Conservation (phyloP, 1,140 invertebrate genomes). For the Drosophila sturtevanti region DNA sequence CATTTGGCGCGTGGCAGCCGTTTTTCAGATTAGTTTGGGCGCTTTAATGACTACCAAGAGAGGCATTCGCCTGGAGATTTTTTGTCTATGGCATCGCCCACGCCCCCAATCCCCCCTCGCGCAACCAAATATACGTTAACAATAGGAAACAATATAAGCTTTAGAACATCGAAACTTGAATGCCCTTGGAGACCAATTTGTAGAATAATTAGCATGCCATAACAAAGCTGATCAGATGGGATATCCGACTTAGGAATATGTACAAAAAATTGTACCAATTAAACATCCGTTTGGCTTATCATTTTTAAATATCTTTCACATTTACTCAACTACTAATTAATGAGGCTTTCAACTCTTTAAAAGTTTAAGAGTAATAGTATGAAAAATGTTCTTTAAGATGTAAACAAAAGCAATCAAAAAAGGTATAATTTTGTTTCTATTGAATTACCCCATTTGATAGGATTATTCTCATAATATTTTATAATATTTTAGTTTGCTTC, state of each 20-base stretch:
- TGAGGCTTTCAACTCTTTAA: too few species aligned
- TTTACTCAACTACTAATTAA: too few species aligned
- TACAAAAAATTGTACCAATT: neutral
- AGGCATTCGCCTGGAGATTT: constrained; percentile 44
- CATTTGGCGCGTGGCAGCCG: constrained; percentile 62
- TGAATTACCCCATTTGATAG: too few species aligned
- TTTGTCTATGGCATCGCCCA: neutral
- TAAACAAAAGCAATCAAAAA: too few species aligned
- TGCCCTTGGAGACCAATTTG: constrained; percentile 35
- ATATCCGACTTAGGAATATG: neutral
- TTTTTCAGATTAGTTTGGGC: constrained; percentile 56
- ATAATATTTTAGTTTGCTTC: too few species aligned
- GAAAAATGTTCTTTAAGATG: too few species aligned
- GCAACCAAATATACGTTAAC: constrained; percentile 6
- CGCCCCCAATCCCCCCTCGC: too few species aligned
- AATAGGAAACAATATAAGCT: constrained; percentile 13
- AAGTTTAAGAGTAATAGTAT: too few species aligned
- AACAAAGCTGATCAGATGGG: constrained; percentile 17
- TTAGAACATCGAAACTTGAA: constrained; percentile 10
- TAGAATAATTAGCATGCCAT: neutral
- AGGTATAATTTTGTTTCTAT: too few species aligned
- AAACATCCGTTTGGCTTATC: neutral
- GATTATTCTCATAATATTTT: too few species aligned
- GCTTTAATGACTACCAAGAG: constrained; percentile 60
- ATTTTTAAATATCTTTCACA: neutral